Evolutionary conservation across 2,888 invertebrate genomes (phyloP), one percentile per base, ranked within the genome.

Genomic region (Chrysotoxum bicinctum): DNA sequence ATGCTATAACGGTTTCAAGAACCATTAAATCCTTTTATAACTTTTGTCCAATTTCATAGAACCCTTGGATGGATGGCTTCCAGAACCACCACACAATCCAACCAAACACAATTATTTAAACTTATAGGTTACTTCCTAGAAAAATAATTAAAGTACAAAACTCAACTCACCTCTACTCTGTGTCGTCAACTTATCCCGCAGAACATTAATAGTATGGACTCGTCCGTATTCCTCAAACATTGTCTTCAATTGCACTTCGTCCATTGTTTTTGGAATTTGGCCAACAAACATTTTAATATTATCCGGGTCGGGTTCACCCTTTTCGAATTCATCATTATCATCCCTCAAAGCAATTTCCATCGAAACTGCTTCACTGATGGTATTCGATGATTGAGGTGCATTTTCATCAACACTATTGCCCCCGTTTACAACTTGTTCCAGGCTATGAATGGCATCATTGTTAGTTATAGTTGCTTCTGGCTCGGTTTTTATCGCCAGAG

Each of bases 271-370:
- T 54, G 99, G 99, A 89, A 99, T 97, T 93, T 98, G 98, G 32
- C 98, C 98, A 80, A 99, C 99, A 93, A 99, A 99, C 99, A 99
- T 99, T 93, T 94, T 99, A 91, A 99, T 99, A 91, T 97, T 97
- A 93, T 99, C 99, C 32, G 97, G 95, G 93, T 99, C 99, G 9
- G 99, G 99, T 93, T 98, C 95, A 90, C 97, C 97, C 87, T 91
- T 91, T 81, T 87, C 75, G 56, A 88, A 82, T 62, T 91, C 91
- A 82, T 89, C 84, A 30, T 74, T 16, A 6, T 58, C 75, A 82
- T 74, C 45, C 23, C 75, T 62, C 69, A 86, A 68, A 37, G 87
- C 87, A 30, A 75, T 64, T 94, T 76, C 81, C 73, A 81, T 60
- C 16, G 76, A 62, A 30, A 72, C 56, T 12, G 43, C 45, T 74